phyloP scores from a whole-genome alignment of 2,797 vertebrate species.

The Garrulus glandarius region DNA sequence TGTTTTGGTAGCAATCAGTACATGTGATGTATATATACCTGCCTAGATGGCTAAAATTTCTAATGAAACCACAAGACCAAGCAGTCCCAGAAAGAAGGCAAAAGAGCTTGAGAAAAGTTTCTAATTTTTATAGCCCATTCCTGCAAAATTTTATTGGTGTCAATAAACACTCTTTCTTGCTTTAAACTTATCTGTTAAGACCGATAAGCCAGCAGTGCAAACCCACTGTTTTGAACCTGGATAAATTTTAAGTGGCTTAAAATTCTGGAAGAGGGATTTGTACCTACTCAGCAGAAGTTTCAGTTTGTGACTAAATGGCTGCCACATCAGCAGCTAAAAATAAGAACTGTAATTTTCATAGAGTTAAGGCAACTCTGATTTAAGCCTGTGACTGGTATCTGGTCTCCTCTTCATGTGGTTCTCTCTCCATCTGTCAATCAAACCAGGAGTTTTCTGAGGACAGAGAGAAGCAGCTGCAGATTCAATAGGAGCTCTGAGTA shows the following conservation, averaged over 20 bases:
- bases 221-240: neutral
- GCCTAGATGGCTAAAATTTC: neutral
- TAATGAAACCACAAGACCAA: neutral
- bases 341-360: neutral
- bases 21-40: neutral
- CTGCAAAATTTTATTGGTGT: neutral
- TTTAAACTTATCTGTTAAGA: neutral
- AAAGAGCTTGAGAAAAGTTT: neutral
- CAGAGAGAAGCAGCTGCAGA: conserved; percentile 61
- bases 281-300: neutral
- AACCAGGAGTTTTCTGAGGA: conserved; percentile 54
- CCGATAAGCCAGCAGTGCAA: neutral
- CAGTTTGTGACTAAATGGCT: neutral
- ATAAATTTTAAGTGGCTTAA: neutral
- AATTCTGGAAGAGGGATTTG: neutral
- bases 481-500: conserved; percentile 60
- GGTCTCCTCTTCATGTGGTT: conserved; percentile 1
- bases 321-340: neutral
- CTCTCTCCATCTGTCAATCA: conserved; percentile 11
- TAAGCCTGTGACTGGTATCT: conserved; percentile 22
- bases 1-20: neutral
- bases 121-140: neutral
- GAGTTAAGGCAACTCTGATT: conserved; percentile 30
- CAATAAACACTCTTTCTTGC: neutral
- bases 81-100: neutral